Evolutionary conservation across 2,113 vertebrate genomes (phyloP).

Genomic region (Marcusenius ussheri): DNA sequence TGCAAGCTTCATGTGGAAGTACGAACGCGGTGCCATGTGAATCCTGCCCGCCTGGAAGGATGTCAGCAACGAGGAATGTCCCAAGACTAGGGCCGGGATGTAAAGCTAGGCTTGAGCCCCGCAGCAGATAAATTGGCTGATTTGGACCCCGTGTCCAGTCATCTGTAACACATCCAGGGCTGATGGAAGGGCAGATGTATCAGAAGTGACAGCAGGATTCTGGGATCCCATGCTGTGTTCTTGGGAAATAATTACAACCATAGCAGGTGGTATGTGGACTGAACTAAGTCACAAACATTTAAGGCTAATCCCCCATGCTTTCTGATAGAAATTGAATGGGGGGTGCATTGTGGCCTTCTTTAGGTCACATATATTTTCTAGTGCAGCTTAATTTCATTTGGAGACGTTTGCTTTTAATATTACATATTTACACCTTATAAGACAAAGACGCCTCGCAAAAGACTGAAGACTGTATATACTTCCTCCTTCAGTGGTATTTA

Average conservation of each 20-base stretch:
- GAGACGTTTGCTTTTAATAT: background rate
- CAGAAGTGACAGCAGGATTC: background rate
- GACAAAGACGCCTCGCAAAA: background rate
- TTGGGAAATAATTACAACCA: background rate
- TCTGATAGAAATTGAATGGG: background rate
- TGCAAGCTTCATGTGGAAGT: background rate
- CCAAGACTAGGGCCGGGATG: background rate
- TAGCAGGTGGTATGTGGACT: background rate
- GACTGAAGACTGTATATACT: background rate
- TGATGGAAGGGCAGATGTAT: background rate
- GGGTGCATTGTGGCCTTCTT: background rate
- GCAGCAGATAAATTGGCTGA: background rate
- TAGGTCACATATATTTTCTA: background rate
- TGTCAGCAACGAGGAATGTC: background rate
- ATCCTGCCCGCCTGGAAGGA: background rate
- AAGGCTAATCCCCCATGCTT: background rate
- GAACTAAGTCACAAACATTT: background rate
- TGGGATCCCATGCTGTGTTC: background rate
- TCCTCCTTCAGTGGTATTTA: background rate
- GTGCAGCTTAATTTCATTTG: background rate
- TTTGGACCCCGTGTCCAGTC: background rate
- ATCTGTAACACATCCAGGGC: background rate
- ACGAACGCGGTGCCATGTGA: too few species aligned
- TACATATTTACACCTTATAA: background rate
- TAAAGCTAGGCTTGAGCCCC: background rate